A percentile compares a stretch with the other conserved stretches of the same genome.
phyloP scores from a whole-genome alignment of 53 echinoderm and acorn worm genomes.

The Apostichopus leukothele region DNA sequence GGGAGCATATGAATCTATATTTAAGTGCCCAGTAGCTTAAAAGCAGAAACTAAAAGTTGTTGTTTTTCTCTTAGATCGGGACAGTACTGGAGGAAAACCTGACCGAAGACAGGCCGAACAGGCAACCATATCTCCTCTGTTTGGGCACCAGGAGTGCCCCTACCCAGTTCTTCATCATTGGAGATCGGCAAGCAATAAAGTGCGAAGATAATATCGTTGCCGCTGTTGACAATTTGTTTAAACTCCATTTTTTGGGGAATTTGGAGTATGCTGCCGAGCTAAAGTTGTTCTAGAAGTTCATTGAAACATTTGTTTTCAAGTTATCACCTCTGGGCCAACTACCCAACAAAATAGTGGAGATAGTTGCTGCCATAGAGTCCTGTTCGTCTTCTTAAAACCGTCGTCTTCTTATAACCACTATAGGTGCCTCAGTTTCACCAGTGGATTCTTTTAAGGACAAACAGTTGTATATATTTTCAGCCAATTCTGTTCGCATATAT shows the following conservation, averaged over 20 bases:
- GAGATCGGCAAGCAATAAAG: background rate
- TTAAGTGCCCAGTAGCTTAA: no score
- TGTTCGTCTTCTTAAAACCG: background rate
- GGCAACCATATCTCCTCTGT: slow-evolving; percentile 3
- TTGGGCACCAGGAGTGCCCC: background rate
- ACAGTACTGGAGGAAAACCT: slow-evolving; percentile 16
- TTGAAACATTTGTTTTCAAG: background rate
- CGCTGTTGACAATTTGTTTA: slow-evolving; percentile 7
- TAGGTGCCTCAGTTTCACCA: no score
- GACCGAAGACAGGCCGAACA: background rate
- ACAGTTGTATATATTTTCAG: no score
- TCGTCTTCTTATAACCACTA: no score
- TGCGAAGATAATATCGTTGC: background rate
- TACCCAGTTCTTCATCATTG: background rate
- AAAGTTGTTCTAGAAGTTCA: background rate
- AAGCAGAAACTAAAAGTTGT: background rate
- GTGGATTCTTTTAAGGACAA: no score
- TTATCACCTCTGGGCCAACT: background rate
- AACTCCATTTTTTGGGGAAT: slow-evolving; percentile 26
- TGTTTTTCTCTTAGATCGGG: background rate
- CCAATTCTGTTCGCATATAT: no score
- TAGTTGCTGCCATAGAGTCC: background rate
- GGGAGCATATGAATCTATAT: no score
- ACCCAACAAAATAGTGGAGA: slow-evolving; percentile 9
- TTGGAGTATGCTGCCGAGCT: background rate